Conservation (phyloP, 2,888 invertebrate species). For the Rhagophthalmus giganteus region DNA sequence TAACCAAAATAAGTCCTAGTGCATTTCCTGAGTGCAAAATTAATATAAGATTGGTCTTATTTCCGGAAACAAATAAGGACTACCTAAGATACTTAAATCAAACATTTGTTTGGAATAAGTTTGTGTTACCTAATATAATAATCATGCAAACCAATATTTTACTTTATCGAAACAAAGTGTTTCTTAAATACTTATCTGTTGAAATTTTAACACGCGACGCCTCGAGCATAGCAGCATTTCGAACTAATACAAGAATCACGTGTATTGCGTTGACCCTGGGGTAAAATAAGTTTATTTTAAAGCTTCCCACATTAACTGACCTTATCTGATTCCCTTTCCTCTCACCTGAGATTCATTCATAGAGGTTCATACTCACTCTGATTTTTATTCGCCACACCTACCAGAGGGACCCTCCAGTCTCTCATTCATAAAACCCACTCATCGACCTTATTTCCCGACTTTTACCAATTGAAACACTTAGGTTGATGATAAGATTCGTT, state of each 20-base stretch:
- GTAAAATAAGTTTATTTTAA: constrained; percentile 31
- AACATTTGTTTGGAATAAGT: too few species aligned
- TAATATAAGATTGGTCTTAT: too few species aligned
- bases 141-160: too few species aligned
- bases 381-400: constrained; percentile 38
- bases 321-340: constrained; percentile 30
- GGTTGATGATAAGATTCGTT: constrained; percentile 25
- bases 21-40: too few species aligned
- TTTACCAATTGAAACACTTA: constrained; percentile 33
- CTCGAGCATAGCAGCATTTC: not conserved
- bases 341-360: constrained; percentile 34
- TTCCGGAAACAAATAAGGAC: too few species aligned
- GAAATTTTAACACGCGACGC: too few species aligned
- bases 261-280: constrained; percentile 17
- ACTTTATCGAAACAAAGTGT: too few species aligned
- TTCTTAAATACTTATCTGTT: too few species aligned
- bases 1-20: too few species aligned
- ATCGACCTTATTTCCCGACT: constrained; percentile 40
- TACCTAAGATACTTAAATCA: too few species aligned
- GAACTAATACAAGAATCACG: constrained; percentile 9
- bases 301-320: constrained; percentile 32
- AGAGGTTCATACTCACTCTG: constrained; percentile 31
- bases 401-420: constrained; percentile 32
- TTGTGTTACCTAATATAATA: too few species aligned
- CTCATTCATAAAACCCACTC: constrained; percentile 43